These are phyloP conservation scores for Tachystola acroxantha DNA, from an alignment of 2,888 invertebrate genomes.

Conservation along the genomic window DNA sequence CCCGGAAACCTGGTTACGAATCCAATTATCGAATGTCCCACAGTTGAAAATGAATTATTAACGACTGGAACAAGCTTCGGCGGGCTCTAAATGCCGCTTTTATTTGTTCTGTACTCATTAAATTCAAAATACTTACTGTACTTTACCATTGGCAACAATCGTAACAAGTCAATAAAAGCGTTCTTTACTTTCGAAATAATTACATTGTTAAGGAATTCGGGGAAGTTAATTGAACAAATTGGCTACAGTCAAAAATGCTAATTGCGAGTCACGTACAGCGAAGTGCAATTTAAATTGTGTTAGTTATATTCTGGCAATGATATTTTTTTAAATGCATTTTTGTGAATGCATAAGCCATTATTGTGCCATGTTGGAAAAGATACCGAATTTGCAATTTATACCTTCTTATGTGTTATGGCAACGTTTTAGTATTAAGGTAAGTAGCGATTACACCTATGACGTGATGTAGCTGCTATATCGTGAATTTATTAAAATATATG, in stretches of 20 bases:
- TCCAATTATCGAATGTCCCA: background rate
- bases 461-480: too few species aligned
- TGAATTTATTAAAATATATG: too few species aligned
- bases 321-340: background rate
- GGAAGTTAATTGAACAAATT: slow-evolving; percentile 1
- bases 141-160: slow-evolving; percentile 1
- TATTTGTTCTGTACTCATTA: slow-evolving; percentile 4
- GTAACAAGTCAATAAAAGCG: slow-evolving; percentile 7
- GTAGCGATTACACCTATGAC: too few species aligned
- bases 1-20: background rate
- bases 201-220: slow-evolving; percentile 2
- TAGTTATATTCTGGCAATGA: background rate
- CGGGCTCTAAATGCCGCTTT: background rate
- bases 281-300: background rate
- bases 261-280: background rate
- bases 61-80: background rate
- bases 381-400: too few species aligned
- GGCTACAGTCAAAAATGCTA: background rate
- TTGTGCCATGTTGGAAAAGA: too few species aligned
- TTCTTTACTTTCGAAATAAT: slow-evolving; percentile 3
- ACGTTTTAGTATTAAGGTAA: too few species aligned
- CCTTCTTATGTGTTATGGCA: too few species aligned
- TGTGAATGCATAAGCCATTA: background rate
- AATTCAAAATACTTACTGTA: slow-evolving; percentile 1
- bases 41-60: background rate